phyloP scores from a whole-genome alignment of 2,113 vertebrate species.

The Ageneiosus marmoratus region DNA sequence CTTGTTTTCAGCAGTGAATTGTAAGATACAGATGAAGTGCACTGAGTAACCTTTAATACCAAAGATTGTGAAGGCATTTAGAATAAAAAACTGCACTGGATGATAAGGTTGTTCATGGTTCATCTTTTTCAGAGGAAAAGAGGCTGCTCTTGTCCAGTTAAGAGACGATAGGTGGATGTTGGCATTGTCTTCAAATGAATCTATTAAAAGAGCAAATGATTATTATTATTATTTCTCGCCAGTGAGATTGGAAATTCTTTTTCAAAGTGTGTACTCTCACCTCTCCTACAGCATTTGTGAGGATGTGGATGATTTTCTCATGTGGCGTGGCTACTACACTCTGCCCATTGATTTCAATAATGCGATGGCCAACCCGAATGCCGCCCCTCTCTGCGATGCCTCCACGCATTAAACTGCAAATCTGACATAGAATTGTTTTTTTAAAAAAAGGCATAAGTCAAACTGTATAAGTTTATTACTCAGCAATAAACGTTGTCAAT shows the following conservation, averaged over 20 bases:
- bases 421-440: conserved; percentile 67
- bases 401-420: conserved; percentile 94
- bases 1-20: neutral
- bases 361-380: conserved; percentile 92
- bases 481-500: neutral
- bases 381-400: conserved; percentile 92
- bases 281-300: conserved; percentile 85
- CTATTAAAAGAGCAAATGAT: conserved; percentile 52
- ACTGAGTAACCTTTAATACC: neutral
- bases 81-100: neutral
- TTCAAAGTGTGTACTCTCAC: conserved; percentile 63
- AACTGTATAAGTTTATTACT: neutral
- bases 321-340: conserved; percentile 92
- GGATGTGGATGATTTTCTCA: conserved; percentile 88
- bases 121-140: conserved; percentile 79
- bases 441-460: neutral
- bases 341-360: conserved; percentile 96
- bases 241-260: neutral
- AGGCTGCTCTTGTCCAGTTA: conserved; percentile 94
- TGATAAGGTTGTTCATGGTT: neutral
- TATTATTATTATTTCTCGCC: conserved; percentile 11
- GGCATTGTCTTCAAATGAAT: conserved; percentile 98
- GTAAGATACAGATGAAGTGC: neutral
- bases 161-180: conserved; percentile 86
- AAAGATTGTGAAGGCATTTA: neutral